Conservation (phyloP, 2,113 vertebrate species). For the Crypturellus undulatus region DNA sequence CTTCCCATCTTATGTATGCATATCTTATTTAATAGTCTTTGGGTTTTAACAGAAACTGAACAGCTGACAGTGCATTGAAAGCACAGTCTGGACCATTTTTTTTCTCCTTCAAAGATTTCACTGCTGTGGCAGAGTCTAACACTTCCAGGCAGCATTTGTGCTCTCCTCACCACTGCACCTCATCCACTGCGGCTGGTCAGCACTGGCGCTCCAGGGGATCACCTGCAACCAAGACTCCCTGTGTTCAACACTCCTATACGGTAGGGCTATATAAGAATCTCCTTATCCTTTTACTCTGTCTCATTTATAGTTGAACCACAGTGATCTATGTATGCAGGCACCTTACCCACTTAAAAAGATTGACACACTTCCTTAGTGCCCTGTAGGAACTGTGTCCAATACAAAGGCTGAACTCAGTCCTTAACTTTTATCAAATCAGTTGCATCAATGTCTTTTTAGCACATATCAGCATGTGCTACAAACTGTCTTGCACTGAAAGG, state of each 20-base stretch:
- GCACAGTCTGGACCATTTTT: background rate
- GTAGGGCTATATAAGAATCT: accelerated
- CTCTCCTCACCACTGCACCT: background rate
- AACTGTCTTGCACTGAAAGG: background rate
- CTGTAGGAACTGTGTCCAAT: background rate
- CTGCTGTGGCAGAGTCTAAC: background rate
- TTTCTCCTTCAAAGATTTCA: background rate
- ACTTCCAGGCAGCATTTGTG: background rate
- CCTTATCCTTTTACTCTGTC: background rate
- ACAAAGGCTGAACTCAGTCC: background rate
- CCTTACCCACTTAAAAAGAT: background rate
- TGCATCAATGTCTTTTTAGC: background rate
- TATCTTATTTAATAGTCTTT: background rate
- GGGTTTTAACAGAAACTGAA: background rate
- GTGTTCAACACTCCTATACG: background rate
- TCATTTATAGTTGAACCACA: background rate
- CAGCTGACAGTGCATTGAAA: accelerated
- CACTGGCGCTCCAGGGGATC: background rate
- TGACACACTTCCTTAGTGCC: background rate
- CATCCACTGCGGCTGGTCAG: background rate
- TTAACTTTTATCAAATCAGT: background rate
- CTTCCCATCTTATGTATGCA: background rate
- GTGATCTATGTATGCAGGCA: background rate
- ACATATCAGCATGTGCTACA: background rate
- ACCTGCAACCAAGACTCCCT: background rate